phyloP scores from a whole-genome alignment of 1,140 invertebrate species.

The Pinna nobilis region DNA sequence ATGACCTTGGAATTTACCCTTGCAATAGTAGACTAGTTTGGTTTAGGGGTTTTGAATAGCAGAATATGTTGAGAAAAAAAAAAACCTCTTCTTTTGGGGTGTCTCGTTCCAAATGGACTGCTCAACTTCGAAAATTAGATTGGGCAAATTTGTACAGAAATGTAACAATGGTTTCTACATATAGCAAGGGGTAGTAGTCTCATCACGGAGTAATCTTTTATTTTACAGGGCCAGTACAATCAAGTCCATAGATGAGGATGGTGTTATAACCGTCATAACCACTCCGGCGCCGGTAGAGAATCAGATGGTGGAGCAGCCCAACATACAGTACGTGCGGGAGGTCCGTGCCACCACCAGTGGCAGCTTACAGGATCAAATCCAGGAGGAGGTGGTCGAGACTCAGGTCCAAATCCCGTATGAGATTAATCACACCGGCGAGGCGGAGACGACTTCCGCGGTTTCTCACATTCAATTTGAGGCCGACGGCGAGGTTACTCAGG shows the following conservation, averaged over 20 bases:
- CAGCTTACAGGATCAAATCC: background rate
- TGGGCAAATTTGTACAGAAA: no score
- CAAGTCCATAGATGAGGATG: conserved; percentile 12
- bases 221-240: conserved; percentile 1
- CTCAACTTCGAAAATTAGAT: no score
- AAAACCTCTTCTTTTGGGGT: no score
- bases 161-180: no score
- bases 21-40: no score
- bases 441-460: conserved; percentile 19
- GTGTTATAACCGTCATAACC: conserved; percentile 14
- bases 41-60: no score
- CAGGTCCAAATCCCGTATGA: conserved; percentile 11
- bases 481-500: conserved; percentile 30
- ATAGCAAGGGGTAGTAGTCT: no score
- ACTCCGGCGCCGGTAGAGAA: background rate
- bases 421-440: background rate
- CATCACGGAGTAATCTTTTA: no score
- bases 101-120: no score
- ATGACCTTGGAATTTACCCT: no score
- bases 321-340: conserved; percentile 1
- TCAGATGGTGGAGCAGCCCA: background rate
- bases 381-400: conserved; percentile 35
- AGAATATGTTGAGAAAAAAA: no score
- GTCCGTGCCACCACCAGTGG: background rate
- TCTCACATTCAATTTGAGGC: conserved; percentile 39